Evolutionary conservation across 2,888 invertebrate genomes (phyloP).

Genomic region (Drosophila mettleri): DNA sequence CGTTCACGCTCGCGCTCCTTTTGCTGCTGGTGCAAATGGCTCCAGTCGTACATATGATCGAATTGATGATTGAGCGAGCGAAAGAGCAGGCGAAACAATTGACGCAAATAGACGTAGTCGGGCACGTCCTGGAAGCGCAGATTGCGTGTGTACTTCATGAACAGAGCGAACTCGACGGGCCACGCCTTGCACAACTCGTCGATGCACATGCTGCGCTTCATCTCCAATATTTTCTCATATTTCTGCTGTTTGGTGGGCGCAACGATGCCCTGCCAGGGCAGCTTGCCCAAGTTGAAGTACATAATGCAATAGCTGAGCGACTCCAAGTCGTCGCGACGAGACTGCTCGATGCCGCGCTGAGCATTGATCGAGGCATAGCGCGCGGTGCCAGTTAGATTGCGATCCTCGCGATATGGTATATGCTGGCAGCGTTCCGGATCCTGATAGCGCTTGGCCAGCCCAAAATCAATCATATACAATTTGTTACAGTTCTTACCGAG

Average conservation of each 20-base stretch:
- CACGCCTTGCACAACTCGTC: slow-evolving; percentile 98
- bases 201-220: slow-evolving; percentile 98
- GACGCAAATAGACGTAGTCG: slow-evolving; percentile 99
- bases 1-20: slow-evolving; percentile 30
- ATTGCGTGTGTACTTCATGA: slow-evolving; percentile 98
- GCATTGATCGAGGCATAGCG: slow-evolving; percentile 99
- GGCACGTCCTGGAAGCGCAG: slow-evolving; percentile 98
- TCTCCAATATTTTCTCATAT: slow-evolving; percentile 99
- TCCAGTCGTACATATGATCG: slow-evolving; percentile 99
- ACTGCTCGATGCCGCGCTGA: slow-evolving; percentile 98
- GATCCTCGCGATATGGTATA: slow-evolving; percentile 97
- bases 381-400: slow-evolving; percentile 96
- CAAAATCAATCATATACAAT: slow-evolving; percentile 99
- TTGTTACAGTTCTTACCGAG: slow-evolving; percentile 98
- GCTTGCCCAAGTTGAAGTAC: slow-evolving; percentile 97
- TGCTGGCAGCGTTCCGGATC: slow-evolving; percentile 96
- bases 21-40: slow-evolving; percentile 95
- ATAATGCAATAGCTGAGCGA: slow-evolving; percentile 99
- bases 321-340: slow-evolving; percentile 99
- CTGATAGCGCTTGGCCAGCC: slow-evolving; percentile 98
- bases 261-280: slow-evolving; percentile 98
- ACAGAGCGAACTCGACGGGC: slow-evolving; percentile 99
- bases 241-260: slow-evolving; percentile 99
- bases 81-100: slow-evolving; percentile 93
- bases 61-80: slow-evolving; percentile 98